A percentile compares a stretch with the other conserved stretches of the same genome.
Conservation (phyloP, 2,888 invertebrate species). For the Cerceris rybyensis region DNA sequence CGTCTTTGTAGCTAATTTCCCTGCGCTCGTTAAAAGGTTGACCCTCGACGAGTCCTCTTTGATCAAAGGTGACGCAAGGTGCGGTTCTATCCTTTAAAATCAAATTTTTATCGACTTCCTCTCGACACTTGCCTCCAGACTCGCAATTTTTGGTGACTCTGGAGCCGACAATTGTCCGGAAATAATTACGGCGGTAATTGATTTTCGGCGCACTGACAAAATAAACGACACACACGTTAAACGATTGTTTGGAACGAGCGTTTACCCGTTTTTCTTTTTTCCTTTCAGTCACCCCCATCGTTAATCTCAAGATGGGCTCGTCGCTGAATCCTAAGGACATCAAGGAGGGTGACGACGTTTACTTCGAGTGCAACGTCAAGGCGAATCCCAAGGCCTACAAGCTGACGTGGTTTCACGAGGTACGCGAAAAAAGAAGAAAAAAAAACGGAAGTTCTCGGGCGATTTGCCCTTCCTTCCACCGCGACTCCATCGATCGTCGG, state of each 20-base stretch:
- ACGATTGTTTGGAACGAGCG: not conserved
- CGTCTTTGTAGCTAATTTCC: too few relatives aligned
- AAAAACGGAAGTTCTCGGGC: not conserved
- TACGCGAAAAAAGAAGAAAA: slow-evolving; percentile 80
- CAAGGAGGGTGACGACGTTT: slow-evolving; percentile 94
- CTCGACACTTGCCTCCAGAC: too few relatives aligned
- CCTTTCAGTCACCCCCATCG: slow-evolving; percentile 90
- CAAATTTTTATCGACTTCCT: too few relatives aligned
- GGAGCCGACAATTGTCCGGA: too few relatives aligned
- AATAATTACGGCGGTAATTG: too few relatives aligned
- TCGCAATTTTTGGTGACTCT: too few relatives aligned
- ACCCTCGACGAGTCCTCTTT: too few relatives aligned
- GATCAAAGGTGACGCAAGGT: too few relatives aligned
- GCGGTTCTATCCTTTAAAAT: too few relatives aligned
- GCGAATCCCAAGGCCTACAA: slow-evolving; percentile 93
- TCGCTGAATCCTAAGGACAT: slow-evolving; percentile 92
- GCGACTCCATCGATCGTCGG: not conserved
- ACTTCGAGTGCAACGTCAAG: slow-evolving; percentile 93
- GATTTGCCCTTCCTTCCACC: not conserved
- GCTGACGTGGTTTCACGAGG: slow-evolving; percentile 93
- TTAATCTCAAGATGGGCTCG: slow-evolving; percentile 91
- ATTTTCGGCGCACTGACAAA: too few relatives aligned
- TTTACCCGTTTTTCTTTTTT: slow-evolving; percentile 57
- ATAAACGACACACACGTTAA: not conserved
- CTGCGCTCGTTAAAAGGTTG: too few relatives aligned